These are phyloP conservation scores for Drosophila diplacantha DNA, from an alignment of 2,888 invertebrate genomes.

Conservation along the genomic window DNA sequence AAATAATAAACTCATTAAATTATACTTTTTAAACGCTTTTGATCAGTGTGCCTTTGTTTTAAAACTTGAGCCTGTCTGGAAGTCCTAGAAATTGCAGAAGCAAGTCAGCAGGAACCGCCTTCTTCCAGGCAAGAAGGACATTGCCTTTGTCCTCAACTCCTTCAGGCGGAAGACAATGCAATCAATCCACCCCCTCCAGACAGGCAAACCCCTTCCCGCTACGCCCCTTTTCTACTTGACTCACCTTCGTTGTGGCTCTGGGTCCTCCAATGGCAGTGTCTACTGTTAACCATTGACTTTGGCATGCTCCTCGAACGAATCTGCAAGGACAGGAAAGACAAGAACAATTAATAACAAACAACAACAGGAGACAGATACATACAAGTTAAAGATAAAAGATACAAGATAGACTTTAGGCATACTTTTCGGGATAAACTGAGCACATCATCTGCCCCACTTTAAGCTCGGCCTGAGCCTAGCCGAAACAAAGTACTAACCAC, in stretches of 20 bases:
- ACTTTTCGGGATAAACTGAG: conserved; percentile 8
- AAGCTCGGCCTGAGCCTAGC: background rate
- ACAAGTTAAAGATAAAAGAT: no score
- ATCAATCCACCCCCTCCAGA: background rate
- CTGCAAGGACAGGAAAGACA: background rate
- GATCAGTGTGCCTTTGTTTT: background rate
- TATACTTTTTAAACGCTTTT: background rate
- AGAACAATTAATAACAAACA: background rate
- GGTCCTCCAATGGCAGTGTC: conserved; percentile 18
- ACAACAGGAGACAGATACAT: background rate
- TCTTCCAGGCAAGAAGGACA: conserved; percentile 1
- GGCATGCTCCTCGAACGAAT: conserved; percentile 10
- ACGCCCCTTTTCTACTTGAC: background rate
- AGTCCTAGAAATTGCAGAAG: conserved; percentile 12
- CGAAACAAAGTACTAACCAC: background rate
- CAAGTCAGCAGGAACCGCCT: conserved; percentile 3
- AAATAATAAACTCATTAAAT: no score
- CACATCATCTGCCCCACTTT: background rate
- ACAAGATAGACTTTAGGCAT: background rate
- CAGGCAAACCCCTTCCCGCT: background rate
- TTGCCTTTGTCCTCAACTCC: conserved; percentile 17
- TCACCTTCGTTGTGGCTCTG: conserved; percentile 26
- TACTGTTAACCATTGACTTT: conserved; percentile 16
- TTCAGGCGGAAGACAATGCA: conserved; percentile 1
- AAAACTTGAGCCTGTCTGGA: conserved; percentile 3